A percentile compares a stretch with the other conserved stretches of the same genome.
Evolutionary conservation across 2,888 invertebrate genomes (phyloP).

Genomic region (Erebia ligea): DNA sequence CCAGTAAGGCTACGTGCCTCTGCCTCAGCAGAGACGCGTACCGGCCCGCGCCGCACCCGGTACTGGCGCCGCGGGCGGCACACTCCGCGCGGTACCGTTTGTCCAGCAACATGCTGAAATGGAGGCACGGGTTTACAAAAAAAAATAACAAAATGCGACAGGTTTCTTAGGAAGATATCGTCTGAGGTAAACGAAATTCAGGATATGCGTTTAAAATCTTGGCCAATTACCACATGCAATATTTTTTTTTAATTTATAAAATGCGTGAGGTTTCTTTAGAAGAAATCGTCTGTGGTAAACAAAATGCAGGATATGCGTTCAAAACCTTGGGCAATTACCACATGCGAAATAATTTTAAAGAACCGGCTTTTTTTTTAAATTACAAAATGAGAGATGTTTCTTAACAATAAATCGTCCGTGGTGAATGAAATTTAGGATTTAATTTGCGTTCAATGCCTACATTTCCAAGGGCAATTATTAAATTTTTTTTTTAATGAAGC

Average conservation of each 20-base stretch:
- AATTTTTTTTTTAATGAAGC: too few species aligned
- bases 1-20: slow-evolving; percentile 96
- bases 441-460: too few species aligned
- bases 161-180: neutral
- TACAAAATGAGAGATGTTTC: neutral
- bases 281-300: neutral
- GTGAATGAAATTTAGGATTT: too few species aligned
- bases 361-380: neutral
- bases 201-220: neutral
- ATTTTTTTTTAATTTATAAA: neutral
- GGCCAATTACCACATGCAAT: neutral
- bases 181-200: neutral
- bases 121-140: too few species aligned
- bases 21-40: slow-evolving; percentile 98
- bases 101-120: slow-evolving; percentile 93
- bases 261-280: neutral
- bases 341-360: neutral
- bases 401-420: neutral
- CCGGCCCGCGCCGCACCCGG: slow-evolving; percentile 94
- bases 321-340: neutral
- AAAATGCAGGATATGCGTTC: neutral
- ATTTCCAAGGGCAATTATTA: too few species aligned
- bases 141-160: neutral
- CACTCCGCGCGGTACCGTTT: slow-evolving; percentile 99
- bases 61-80: slow-evolving; percentile 92